phyloP scores from a whole-genome alignment of 2,113 vertebrate species.

The Eulacestoma nigropectus region DNA sequence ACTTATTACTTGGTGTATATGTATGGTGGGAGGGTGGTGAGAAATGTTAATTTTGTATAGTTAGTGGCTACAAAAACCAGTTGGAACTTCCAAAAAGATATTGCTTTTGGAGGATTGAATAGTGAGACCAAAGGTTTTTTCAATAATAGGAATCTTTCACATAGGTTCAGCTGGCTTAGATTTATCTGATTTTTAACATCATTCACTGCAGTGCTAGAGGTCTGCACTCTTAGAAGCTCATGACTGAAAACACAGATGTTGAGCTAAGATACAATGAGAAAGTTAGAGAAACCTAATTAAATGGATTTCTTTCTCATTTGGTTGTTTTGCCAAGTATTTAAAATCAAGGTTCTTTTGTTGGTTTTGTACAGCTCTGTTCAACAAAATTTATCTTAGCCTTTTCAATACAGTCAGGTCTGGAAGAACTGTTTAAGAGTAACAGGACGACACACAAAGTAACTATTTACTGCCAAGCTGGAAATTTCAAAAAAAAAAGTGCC shows the following conservation, averaged over 20 bases:
- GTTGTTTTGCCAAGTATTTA: neutral
- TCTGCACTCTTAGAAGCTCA: neutral
- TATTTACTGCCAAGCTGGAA: neutral
- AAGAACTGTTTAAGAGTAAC: neutral
- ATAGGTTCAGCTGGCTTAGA: neutral
- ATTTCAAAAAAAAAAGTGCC: neutral
- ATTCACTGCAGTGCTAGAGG: neutral
- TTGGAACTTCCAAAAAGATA: neutral
- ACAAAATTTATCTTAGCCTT: neutral
- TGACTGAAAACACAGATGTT: neutral
- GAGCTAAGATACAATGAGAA: neutral
- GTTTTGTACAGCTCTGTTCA: neutral
- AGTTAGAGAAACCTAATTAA: neutral
- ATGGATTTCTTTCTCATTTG: neutral
- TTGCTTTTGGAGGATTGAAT: neutral
- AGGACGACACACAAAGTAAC: neutral
- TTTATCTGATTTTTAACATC: neutral
- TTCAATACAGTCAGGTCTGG: neutral
- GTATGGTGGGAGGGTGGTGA: accelerated
- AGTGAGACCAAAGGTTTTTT: neutral
- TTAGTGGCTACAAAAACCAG: neutral
- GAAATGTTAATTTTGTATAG: neutral
- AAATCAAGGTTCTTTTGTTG: neutral
- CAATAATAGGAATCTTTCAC: neutral
- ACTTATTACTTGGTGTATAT: neutral